These are phyloP conservation scores for Antechinus flavipes DNA, from an alignment of 2,113 vertebrate species.

Conservation along the genomic window DNA sequence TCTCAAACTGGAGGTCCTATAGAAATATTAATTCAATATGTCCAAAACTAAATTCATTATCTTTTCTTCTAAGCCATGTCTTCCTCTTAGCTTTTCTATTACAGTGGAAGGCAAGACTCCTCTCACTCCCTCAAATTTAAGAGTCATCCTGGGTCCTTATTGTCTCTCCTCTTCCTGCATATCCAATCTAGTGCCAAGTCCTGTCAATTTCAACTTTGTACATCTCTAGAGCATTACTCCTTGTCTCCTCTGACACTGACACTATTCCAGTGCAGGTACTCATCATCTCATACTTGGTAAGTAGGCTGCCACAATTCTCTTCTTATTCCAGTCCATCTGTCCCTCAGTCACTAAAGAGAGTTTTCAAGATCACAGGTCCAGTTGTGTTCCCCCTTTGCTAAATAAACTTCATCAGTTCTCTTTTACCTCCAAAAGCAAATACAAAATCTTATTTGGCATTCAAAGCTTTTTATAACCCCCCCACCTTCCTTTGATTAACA, in stretches of 20 bases:
- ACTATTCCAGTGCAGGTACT: not conserved
- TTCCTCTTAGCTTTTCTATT: not conserved
- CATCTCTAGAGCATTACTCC: not conserved
- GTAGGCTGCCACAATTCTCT: not conserved
- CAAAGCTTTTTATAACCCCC: not conserved
- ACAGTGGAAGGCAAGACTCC: not conserved
- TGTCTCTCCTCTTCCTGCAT: not conserved
- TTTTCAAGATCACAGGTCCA: slow-evolving; percentile 12
- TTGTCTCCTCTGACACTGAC: not conserved
- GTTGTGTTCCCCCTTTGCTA: not conserved
- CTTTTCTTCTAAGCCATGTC: not conserved
- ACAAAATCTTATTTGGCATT: not conserved
- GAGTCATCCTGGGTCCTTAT: not conserved
- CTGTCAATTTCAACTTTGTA: not conserved
- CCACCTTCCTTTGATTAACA: not conserved
- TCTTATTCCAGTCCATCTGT: not conserved
- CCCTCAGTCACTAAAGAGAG: not conserved
- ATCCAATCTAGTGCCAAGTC: not conserved
- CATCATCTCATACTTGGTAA: not conserved
- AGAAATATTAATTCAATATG: not conserved
- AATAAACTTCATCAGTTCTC: not conserved
- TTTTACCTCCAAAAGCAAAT: not conserved
- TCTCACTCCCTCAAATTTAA: not conserved
- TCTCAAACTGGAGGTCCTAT: not conserved
- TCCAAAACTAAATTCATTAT: not conserved